Evolutionary conservation across 2,888 invertebrate species (phyloP).

Genomic region (Pediacus dermestoides): DNA sequence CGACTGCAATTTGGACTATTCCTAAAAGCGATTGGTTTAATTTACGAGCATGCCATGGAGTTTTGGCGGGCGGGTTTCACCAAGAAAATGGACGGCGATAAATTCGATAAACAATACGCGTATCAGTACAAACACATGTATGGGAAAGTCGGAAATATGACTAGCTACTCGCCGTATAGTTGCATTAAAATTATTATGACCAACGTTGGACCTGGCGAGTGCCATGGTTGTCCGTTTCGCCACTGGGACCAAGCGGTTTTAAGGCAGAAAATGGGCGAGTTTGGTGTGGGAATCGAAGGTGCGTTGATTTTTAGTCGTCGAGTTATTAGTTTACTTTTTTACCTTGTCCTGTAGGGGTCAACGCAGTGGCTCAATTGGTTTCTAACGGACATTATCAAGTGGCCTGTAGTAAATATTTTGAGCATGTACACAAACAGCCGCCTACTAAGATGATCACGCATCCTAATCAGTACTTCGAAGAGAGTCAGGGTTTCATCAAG

Average conservation of each 20-base stretch:
- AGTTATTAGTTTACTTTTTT: constrained; percentile 23
- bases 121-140: constrained; percentile 92
- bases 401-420: constrained; percentile 87
- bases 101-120: constrained; percentile 89
- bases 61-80: constrained; percentile 94
- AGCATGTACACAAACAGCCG: constrained; percentile 61
- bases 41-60: constrained; percentile 80
- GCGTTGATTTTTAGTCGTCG: constrained; percentile 25
- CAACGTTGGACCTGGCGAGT: constrained; percentile 72
- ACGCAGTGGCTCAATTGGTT: constrained; percentile 69
- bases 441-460: constrained; percentile 74
- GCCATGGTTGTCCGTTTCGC: constrained; percentile 92
- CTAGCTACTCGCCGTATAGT: constrained; percentile 85
- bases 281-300: constrained; percentile 63
- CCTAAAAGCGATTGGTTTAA: constrained; percentile 80
- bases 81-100: constrained; percentile 75
- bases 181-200: constrained; percentile 86
- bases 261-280: constrained; percentile 66
- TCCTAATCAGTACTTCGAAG: constrained; percentile 89
- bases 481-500: constrained; percentile 55
- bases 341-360: constrained; percentile 53
- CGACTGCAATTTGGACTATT: constrained; percentile 91
- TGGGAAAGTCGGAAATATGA: constrained; percentile 90
- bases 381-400: constrained; percentile 80
- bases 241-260: constrained; percentile 71